Percentiles rank a stretch among this genome's conserved stretches.
phyloP scores from a whole-genome alignment of 2,113 vertebrate genomes.

The Megaceryle torquata region DNA sequence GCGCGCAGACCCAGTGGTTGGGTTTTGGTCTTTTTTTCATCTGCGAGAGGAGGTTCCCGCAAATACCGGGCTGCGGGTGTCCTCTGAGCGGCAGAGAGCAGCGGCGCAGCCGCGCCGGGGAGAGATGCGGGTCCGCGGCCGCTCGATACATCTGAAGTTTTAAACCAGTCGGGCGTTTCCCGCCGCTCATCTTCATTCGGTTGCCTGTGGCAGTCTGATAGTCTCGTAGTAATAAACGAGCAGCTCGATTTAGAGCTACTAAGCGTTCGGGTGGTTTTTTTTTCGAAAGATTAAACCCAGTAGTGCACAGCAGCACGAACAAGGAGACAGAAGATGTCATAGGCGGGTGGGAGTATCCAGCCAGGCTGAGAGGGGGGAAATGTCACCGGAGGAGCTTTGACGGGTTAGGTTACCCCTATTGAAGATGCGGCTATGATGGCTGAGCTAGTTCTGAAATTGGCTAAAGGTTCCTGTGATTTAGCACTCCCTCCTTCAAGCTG shows the following conservation, averaged over 20 bases:
- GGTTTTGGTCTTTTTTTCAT: too few species aligned
- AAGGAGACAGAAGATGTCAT: not conserved
- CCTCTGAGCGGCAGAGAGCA: not conserved
- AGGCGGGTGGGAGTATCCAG: not conserved
- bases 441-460: not conserved
- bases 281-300: fast-evolving
- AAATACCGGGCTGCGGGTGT: too few species aligned
- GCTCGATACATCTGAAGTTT: too few species aligned
- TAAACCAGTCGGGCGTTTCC: too few species aligned
- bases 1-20: too few species aligned
- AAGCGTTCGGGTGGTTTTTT: too few species aligned
- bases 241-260: too few species aligned
- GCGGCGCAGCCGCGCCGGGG: too few species aligned
- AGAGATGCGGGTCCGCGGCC: not conserved
- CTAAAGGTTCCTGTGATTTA: not conserved
- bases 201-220: not conserved
- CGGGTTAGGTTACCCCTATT: too few species aligned
- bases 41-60: not conserved
- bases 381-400: not conserved
- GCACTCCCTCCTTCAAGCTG: not conserved
- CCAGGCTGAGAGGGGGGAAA: not conserved
- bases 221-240: too few species aligned
- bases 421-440: not conserved
- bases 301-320: fast-evolving
- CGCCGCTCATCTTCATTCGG: too few species aligned